Evolutionary conservation across 2,888 invertebrate species (phyloP).

Genomic region (Epicampocera succincta): DNA sequence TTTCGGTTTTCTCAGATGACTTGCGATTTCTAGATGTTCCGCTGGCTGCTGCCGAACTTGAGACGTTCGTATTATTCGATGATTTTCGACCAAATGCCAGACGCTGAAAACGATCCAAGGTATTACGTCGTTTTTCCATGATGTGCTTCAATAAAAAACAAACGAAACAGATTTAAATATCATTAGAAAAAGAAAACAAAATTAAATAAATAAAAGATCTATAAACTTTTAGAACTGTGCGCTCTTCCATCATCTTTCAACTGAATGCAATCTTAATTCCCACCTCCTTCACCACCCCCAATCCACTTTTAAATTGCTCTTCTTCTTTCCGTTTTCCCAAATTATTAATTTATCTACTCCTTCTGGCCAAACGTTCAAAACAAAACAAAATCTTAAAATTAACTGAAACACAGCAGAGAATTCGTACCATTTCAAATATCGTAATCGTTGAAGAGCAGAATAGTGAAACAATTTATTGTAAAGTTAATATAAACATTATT

Average conservation of each 20-base stretch:
- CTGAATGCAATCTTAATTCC: background rate
- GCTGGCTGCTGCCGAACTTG: constrained; percentile 50
- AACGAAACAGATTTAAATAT: constrained; percentile 24
- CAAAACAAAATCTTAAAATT: constrained; percentile 38
- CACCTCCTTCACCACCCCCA: background rate
- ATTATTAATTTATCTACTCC: constrained; percentile 27
- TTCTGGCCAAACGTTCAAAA: constrained; percentile 13
- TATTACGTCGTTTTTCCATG: constrained; percentile 83
- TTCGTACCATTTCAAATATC: constrained; percentile 15
- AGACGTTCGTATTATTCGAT: constrained; percentile 72
- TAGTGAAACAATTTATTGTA: constrained; percentile 22
- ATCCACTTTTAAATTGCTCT: background rate
- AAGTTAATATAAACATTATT: constrained; percentile 48
- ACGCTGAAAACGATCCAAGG: constrained; percentile 91
- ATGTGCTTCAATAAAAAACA: constrained; percentile 74
- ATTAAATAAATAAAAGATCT: constrained; percentile 26
- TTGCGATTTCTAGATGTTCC: constrained; percentile 74
- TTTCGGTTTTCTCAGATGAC: constrained; percentile 86
- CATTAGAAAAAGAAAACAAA: constrained; percentile 10
- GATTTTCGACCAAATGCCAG: constrained; percentile 86
- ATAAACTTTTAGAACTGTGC: constrained; percentile 62
- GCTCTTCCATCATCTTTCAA: constrained; percentile 12
- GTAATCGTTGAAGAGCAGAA: constrained; percentile 7
- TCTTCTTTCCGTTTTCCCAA: constrained; percentile 27
- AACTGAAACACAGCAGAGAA: constrained; percentile 15